phyloP scores from a whole-genome alignment of 2,888 invertebrate genomes.

The Caradrina kadenii region DNA sequence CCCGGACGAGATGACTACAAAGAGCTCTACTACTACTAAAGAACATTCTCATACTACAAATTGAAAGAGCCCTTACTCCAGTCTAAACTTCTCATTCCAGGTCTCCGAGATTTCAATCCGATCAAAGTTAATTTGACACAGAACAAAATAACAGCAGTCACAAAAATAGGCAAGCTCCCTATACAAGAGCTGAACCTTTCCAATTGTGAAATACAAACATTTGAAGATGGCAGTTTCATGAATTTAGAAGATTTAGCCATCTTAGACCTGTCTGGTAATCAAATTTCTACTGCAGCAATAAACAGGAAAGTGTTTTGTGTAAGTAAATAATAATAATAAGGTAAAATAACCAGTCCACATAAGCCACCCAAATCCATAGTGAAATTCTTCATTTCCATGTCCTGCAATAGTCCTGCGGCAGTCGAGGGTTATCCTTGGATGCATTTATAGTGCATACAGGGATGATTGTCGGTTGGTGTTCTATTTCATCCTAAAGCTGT shows the following conservation, averaged over 20 bases:
- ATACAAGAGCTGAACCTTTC: slow-evolving; percentile 90
- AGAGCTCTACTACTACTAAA: too few relatives aligned
- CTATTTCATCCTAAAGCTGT: too few relatives aligned
- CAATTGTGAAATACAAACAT: slow-evolving; percentile 89
- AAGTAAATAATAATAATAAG: slow-evolving; percentile 70
- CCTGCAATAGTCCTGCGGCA: too few relatives aligned
- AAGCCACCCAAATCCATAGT: too few relatives aligned
- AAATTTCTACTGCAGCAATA: slow-evolving; percentile 88
- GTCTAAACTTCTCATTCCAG: slow-evolving; percentile 62
- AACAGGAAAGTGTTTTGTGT: slow-evolving; percentile 91
- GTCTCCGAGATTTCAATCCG: slow-evolving; percentile 63
- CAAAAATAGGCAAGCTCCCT: slow-evolving; percentile 84
- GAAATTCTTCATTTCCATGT: too few relatives aligned
- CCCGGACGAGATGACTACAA: too few relatives aligned
- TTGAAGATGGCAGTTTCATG: slow-evolving; percentile 90
- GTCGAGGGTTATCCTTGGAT: too few relatives aligned
- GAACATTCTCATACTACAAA: too few relatives aligned
- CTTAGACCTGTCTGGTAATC: slow-evolving; percentile 93
- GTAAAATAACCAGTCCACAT: too few relatives aligned
- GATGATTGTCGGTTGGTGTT: too few relatives aligned
- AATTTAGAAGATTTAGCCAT: slow-evolving; percentile 89
- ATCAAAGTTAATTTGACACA: slow-evolving; percentile 75
- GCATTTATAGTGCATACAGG: too few relatives aligned
- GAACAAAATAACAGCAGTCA: slow-evolving; percentile 78
- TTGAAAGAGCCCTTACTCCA: too few relatives aligned